Evolutionary conservation across 1,140 invertebrate genomes (phyloP), one percentile per base, ranked within the genome.

Genomic region (Druon quercuslanigerum): DNA sequence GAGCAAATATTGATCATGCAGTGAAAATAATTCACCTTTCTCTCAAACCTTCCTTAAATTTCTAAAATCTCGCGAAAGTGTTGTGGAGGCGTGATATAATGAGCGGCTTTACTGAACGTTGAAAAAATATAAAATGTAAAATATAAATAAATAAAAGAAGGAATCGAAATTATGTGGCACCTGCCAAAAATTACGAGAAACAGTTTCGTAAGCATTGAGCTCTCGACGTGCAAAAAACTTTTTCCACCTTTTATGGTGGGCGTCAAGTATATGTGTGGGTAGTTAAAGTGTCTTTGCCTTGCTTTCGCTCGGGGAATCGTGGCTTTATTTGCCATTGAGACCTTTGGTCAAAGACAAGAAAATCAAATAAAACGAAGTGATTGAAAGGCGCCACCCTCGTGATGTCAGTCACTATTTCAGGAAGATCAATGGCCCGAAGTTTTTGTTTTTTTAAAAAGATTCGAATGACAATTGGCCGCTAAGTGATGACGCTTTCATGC

Each of bases 391-490:
- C 79, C 79, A 78, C 75, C 51, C 50, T 51, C 46, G 71, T 78
- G 79, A 81, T 78, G 79, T 81, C 76, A 81, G 54, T n/a, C 50
- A 75, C 76, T 78, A 78, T 81, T 78, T 75, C 51, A 57, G 50
- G 50, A 71, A 74, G 74, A 76, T 76, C 72, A 75, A 76, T 76
- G 74, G 56, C 76, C 73, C 17, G 33, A 46, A 54, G 50, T 52
- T 74, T 7, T 52, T 54, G 54, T 72, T 52, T 72, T 54, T 66
- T 71, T 40, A 51, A 74, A 51, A 73, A 25, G 46, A 60, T 74
- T 40, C 60, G 11, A 66, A 66, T 66, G 60, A 66, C 60, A 66
- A 66, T 66, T 66, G 13, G 5, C 6, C 25, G 33, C 56, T 25
- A 25, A 20, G 17, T 25, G 56, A 25, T 57, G 56, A 66, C 25